These are phyloP conservation scores for Cataglyphis altisquamis DNA, from an alignment of 2,888 invertebrate genomes.

Conservation along the genomic window DNA sequence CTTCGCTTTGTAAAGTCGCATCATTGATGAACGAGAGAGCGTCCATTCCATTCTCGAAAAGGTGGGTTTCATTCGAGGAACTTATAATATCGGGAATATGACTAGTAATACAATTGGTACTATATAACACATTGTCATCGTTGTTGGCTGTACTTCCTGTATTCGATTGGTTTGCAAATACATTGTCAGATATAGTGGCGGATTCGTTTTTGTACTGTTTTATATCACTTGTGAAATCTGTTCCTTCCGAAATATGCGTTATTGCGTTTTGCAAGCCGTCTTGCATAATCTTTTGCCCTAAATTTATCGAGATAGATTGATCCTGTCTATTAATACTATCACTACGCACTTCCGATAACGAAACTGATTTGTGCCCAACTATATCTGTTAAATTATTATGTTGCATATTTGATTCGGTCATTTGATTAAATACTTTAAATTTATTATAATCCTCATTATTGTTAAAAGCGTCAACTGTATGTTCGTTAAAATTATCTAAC, in stretches of 20 bases:
- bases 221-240: constrained; percentile 59
- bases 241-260: constrained; percentile 77
- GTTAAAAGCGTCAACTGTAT: constrained; percentile 69
- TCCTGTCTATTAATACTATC: constrained; percentile 15
- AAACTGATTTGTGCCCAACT: constrained; percentile 31
- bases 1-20: constrained; percentile 56
- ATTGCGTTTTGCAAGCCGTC: constrained; percentile 80
- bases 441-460: constrained; percentile 72
- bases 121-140: constrained; percentile 63
- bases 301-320: constrained; percentile 60
- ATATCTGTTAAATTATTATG: constrained; percentile 52
- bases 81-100: constrained; percentile 71
- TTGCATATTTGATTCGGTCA: constrained; percentile 51
- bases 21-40: constrained; percentile 70
- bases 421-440: constrained; percentile 72
- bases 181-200: constrained; percentile 51
- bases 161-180: constrained; percentile 60
- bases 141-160: constrained; percentile 53
- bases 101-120: constrained; percentile 72
- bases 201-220: constrained; percentile 64
- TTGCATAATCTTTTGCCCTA: constrained; percentile 81
- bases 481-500: constrained; percentile 68
- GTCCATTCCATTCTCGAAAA: constrained; percentile 75
- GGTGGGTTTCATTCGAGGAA: constrained; percentile 66
- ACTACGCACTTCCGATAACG: constrained; percentile 38